Percentiles rank a stretch among this genome's conserved stretches.
These are phyloP conservation scores for Syrista parreyssii DNA, from an alignment of 2,888 invertebrate genomes.

Conservation along the genomic window DNA sequence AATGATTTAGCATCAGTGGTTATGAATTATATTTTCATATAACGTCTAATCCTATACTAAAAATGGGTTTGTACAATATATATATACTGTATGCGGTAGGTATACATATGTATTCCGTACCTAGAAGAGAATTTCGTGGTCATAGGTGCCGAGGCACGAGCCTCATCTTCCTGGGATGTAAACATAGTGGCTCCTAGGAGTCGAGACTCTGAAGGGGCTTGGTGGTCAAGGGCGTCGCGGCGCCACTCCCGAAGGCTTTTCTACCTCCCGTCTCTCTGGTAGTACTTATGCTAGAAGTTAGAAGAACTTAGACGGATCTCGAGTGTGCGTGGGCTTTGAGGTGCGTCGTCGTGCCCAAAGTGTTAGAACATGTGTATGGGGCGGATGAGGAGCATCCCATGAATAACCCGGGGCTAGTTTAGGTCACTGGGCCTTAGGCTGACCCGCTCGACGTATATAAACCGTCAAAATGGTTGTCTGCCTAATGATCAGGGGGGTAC, in stretches of 20 bases:
- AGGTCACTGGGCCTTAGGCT: neutral
- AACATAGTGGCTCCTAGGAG: slow-evolving; percentile 2
- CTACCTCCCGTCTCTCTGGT: neutral
- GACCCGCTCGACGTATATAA: slow-evolving; percentile 15
- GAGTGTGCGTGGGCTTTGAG: slow-evolving; percentile 10
- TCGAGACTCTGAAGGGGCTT: neutral
- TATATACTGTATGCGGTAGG: neutral
- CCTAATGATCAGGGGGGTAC: slow-evolving; percentile 19
- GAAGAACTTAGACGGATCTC: neutral
- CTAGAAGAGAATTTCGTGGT: neutral
- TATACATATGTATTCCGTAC: neutral
- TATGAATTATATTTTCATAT: neutral
- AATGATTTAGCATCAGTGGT: neutral
- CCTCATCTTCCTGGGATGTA: neutral
- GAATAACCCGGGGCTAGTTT: slow-evolving; percentile 7
- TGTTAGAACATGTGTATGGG: slow-evolving; percentile 11
- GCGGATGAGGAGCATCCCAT: slow-evolving; percentile 10
- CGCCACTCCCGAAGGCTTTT: neutral
- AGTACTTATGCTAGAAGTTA: neutral
- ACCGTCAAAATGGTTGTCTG: slow-evolving; percentile 21
- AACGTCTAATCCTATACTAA: neutral
- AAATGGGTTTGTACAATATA: neutral
- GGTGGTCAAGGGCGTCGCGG: slow-evolving; percentile 7
- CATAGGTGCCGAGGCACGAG: neutral
- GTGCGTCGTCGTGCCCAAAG: slow-evolving; percentile 6